Evolutionary conservation across 1,140 invertebrate genomes (phyloP).

Genomic region (Portunus trituberculatus): DNA sequence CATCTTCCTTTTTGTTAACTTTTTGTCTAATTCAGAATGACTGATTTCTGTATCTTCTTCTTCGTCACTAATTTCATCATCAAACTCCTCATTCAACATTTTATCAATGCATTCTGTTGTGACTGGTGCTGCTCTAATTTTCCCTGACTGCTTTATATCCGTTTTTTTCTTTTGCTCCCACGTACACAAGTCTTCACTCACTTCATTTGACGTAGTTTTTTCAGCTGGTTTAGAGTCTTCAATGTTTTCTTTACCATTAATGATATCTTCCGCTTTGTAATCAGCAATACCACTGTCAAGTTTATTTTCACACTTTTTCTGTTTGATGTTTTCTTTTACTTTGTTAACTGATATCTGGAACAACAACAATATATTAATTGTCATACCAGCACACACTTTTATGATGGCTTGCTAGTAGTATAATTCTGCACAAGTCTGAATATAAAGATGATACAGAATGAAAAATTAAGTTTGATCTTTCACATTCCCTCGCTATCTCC

Average conservation of each 20-base stretch:
- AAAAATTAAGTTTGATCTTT: no score
- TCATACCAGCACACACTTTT: no score
- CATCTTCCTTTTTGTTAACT: background rate
- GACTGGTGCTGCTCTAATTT: background rate
- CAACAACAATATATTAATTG: background rate
- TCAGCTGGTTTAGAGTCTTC: background rate
- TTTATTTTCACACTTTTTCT: background rate
- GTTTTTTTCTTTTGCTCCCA: background rate
- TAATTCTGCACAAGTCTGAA: no score
- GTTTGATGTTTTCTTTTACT: background rate
- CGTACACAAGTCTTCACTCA: background rate
- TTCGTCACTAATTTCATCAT: background rate
- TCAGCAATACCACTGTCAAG: background rate
- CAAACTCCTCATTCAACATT: slow-evolving; percentile 7
- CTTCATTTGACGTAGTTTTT: background rate
- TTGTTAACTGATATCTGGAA: slow-evolving; percentile 47
- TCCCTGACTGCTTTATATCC: background rate
- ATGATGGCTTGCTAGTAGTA: no score
- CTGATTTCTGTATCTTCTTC: background rate
- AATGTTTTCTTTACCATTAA: background rate
- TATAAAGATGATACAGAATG: no score
- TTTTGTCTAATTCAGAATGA: background rate
- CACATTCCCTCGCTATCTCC: no score
- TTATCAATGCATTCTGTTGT: slow-evolving; percentile 2
- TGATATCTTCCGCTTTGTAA: background rate